Evolutionary conservation across 2,797 vertebrate genomes (phyloP).

Genomic region (Myotis vivesi): DNA sequence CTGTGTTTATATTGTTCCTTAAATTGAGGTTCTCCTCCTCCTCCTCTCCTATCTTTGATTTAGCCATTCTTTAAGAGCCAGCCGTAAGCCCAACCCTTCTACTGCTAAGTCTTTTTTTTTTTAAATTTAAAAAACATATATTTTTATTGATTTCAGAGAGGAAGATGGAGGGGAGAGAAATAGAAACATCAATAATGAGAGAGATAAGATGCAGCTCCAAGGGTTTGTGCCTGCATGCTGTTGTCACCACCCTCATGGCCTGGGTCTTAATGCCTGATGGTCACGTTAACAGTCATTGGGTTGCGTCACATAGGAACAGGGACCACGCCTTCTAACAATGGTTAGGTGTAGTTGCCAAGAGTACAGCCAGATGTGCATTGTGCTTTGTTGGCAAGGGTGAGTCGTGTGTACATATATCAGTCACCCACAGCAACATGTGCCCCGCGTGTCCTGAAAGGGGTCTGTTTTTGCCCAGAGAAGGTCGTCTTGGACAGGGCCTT

Average conservation of each 20-base stretch:
- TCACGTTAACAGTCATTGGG: background rate
- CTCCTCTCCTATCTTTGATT: background rate
- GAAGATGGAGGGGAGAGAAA: no score
- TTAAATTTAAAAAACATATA: background rate
- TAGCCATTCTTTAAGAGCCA: background rate
- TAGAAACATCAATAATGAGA: no score
- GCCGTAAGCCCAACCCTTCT: background rate
- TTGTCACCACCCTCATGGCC: background rate
- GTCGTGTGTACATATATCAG: background rate
- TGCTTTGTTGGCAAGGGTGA: background rate
- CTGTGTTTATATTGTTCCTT: background rate
- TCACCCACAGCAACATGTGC: background rate
- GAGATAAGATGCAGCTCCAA: rapidly evolving
- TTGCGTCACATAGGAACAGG: background rate
- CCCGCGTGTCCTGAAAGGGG: background rate
- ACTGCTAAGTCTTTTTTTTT: background rate
- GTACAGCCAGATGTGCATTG: background rate
- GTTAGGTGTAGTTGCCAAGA: background rate
- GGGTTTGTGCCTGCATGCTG: background rate
- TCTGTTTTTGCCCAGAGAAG: background rate
- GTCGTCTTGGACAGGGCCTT: background rate
- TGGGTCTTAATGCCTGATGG: background rate
- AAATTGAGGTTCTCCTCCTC: background rate
- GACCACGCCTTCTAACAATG: background rate
- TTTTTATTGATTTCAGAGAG: no score